phyloP scores from a whole-genome alignment of 1,140 invertebrate genomes.

The Nixonia krombeini region DNA sequence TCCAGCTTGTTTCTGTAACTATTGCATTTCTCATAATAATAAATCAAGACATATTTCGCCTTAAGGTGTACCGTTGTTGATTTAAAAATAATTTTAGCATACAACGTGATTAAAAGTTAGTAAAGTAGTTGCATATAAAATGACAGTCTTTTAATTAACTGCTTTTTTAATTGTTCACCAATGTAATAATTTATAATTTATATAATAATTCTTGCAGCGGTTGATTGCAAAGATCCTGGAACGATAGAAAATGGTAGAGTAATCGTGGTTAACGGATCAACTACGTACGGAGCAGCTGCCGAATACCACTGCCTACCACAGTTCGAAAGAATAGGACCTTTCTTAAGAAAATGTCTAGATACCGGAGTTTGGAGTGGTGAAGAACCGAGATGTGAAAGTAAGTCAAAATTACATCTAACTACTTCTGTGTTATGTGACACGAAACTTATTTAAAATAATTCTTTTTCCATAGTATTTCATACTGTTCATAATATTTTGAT shows the following conservation, averaged over 20 bases:
- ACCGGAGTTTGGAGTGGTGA: conserved; percentile 88
- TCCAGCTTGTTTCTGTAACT: conserved; percentile 87
- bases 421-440: too few relatives aligned
- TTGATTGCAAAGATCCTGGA: conserved; percentile 86
- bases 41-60: too few relatives aligned
- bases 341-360: conserved; percentile 85
- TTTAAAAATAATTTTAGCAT: too few relatives aligned
- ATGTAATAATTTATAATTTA: neutral
- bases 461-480: too few relatives aligned
- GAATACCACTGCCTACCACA: conserved; percentile 92
- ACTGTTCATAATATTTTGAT: too few relatives aligned
- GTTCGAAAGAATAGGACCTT: conserved; percentile 85
- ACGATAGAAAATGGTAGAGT: conserved; percentile 87
- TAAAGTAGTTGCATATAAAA: too few relatives aligned
- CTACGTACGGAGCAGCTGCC: conserved; percentile 83
- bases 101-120: too few relatives aligned
- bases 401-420: too few relatives aligned
- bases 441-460: too few relatives aligned
- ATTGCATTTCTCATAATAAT: conserved; percentile 6
- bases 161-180: conserved; percentile 5
- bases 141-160: conserved; percentile 11
- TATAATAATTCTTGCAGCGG: conserved; percentile 73
- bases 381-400: conserved; percentile 82
- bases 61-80: too few relatives aligned
- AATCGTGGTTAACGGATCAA: conserved; percentile 87